These are phyloP conservation scores for Lithophane socia DNA, from an alignment of 2,888 invertebrate species.

Conservation along the genomic window DNA sequence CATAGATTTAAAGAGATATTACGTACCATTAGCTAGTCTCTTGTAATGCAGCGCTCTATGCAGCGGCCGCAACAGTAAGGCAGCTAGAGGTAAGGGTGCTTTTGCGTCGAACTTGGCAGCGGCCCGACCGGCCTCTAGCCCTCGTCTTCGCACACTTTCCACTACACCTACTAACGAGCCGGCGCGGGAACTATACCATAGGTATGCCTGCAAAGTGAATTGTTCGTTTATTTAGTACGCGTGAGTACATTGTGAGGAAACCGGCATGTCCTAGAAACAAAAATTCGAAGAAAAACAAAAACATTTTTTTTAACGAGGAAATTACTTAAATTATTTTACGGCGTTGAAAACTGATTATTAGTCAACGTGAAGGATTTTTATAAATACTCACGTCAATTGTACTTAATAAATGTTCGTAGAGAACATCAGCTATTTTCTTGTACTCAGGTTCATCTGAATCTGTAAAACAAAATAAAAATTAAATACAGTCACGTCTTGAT, in stretches of 20 bases:
- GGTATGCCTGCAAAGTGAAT: constrained; percentile 86
- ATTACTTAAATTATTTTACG: too few relatives aligned
- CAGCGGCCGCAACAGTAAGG: constrained; percentile 96
- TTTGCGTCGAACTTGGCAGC: constrained; percentile 89
- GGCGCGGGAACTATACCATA: constrained; percentile 92
- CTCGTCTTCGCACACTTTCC: constrained; percentile 93
- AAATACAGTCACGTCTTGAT: neutral
- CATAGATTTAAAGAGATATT: too few relatives aligned
- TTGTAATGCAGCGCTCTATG: constrained; percentile 97
- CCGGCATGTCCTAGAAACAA: too few relatives aligned
- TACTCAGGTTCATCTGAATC: constrained; percentile 86
- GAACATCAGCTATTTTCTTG: constrained; percentile 82
- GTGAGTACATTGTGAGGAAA: neutral
- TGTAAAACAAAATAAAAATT: constrained; percentile 64
- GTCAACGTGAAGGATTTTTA: neutral
- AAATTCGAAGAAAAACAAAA: too few relatives aligned
- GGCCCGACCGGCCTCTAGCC: constrained; percentile 92
- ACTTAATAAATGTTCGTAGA: constrained; percentile 82
- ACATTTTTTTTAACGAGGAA: neutral
- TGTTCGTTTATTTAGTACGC: neutral
- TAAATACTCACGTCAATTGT: constrained; percentile 80
- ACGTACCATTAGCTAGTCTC: constrained; percentile 58
- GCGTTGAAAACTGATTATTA: neutral
- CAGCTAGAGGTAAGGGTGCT: constrained; percentile 94
- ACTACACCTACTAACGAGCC: constrained; percentile 95